Percentiles rank a stretch among this genome's conserved stretches.
Conservation (phyloP, 2,888 invertebrate species). For the Cephus spinipes region DNA sequence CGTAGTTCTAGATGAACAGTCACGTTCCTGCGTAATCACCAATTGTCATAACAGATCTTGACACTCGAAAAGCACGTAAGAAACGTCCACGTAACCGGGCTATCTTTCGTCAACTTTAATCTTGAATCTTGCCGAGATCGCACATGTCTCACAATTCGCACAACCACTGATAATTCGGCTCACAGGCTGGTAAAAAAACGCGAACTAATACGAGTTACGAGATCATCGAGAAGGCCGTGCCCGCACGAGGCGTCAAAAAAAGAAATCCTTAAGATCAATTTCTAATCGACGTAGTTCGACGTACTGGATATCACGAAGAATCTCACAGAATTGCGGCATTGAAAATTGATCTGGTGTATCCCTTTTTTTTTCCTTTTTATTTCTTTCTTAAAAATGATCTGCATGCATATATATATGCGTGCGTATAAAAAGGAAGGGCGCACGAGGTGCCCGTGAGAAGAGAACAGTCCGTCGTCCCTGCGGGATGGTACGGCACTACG, state of each 20-base stretch:
- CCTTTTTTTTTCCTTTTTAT: background rate
- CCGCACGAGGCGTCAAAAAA: background rate
- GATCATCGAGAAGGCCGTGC: background rate
- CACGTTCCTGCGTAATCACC: background rate
- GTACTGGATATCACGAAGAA: background rate
- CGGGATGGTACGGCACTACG: conserved; percentile 49
- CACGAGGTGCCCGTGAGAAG: background rate
- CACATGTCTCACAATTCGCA: background rate
- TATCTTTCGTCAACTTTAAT: background rate
- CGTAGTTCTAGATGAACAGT: background rate
- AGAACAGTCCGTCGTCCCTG: conserved; percentile 16
- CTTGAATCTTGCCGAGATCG: background rate
- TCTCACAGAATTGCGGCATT: background rate
- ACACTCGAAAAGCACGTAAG: background rate
- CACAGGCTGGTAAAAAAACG: background rate
- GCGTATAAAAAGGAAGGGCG: background rate
- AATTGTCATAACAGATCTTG: background rate
- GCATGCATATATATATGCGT: background rate
- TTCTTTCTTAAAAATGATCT: background rate
- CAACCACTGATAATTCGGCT: background rate
- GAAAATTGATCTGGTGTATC: background rate
- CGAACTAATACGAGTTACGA: background rate
- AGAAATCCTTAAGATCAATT: background rate
- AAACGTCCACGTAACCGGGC: background rate
- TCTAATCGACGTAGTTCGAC: background rate